Conservation (phyloP, 2,797 vertebrate species). For the Hydrocynus forskahlii region DNA sequence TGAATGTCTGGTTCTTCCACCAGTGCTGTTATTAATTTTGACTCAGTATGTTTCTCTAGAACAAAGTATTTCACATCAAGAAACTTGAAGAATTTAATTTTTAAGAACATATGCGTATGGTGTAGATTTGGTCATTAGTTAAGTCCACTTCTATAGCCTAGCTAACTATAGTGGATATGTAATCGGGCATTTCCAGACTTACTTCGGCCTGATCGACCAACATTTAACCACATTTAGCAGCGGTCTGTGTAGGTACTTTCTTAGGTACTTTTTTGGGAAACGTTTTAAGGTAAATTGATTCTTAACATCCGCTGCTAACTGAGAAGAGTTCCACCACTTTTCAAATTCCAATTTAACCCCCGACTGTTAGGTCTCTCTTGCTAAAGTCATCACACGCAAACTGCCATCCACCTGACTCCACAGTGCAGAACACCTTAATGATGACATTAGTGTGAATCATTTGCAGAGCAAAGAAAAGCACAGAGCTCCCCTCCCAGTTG, state of each 20-base stretch:
- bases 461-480: slow-evolving; percentile 24
- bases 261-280: background rate
- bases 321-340: background rate
- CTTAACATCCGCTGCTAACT: background rate
- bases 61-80: no score
- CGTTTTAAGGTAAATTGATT: background rate
- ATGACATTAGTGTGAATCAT: slow-evolving; percentile 40
- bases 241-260: background rate
- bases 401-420: slow-evolving; percentile 7
- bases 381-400: slow-evolving; percentile 21
- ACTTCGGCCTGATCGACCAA: no score
- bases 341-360: background rate
- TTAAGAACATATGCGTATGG: no score
- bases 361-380: slow-evolving; percentile 13
- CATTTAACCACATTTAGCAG: background rate
- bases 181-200: background rate
- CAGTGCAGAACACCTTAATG: slow-evolving; percentile 31
- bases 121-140: no score
- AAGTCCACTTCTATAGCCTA: no score
- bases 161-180: background rate
- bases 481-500: slow-evolving; percentile 27
- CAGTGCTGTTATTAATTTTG: no score
- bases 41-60: no score
- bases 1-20: no score
- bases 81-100: no score